Percentiles rank a stretch among this genome's conserved stretches.
These are phyloP conservation scores for Mormyrops boulengeri DNA, from an alignment of 2,797 vertebrate species.

Conservation along the genomic window DNA sequence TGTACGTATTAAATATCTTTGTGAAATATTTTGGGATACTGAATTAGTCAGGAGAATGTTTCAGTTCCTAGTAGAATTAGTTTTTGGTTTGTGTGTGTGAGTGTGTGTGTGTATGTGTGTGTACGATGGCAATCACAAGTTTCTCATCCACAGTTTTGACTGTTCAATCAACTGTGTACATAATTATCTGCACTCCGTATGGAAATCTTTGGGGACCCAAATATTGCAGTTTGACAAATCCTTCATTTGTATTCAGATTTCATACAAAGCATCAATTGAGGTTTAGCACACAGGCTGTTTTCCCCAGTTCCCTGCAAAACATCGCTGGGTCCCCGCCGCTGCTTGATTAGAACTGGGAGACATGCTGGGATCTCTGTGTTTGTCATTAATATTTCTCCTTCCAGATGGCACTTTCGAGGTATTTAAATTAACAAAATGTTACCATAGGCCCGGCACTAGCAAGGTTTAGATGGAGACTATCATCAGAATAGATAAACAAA, in stretches of 20 bases:
- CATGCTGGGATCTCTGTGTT: slow-evolving; percentile 58
- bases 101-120: slow-evolving; percentile 29
- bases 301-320: slow-evolving; percentile 52
- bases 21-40: background rate
- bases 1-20: background rate
- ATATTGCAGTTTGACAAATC: slow-evolving; percentile 74
- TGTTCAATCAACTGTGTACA: slow-evolving; percentile 71
- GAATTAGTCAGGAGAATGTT: background rate
- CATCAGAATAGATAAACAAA: slow-evolving; percentile 20
- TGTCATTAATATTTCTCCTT: slow-evolving; percentile 67
- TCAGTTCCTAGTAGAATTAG: background rate
- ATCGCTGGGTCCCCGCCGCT: slow-evolving; percentile 7
- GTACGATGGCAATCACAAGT: slow-evolving; percentile 53
- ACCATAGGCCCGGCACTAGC: slow-evolving; percentile 43
- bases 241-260: slow-evolving; percentile 72
- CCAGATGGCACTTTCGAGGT: slow-evolving; percentile 58
- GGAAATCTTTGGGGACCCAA: slow-evolving; percentile 71
- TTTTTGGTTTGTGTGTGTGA: background rate
- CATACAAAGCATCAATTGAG: slow-evolving; percentile 71
- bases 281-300: slow-evolving; percentile 57
- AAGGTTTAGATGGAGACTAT: slow-evolving; percentile 30
- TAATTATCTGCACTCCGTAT: slow-evolving; percentile 67
- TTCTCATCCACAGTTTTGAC: slow-evolving; percentile 66
- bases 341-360: slow-evolving; percentile 60
- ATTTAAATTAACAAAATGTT: slow-evolving; percentile 50